These are phyloP conservation scores for Dermolepida albohirtum DNA, from an alignment of 2,888 invertebrate species.

Conservation along the genomic window DNA sequence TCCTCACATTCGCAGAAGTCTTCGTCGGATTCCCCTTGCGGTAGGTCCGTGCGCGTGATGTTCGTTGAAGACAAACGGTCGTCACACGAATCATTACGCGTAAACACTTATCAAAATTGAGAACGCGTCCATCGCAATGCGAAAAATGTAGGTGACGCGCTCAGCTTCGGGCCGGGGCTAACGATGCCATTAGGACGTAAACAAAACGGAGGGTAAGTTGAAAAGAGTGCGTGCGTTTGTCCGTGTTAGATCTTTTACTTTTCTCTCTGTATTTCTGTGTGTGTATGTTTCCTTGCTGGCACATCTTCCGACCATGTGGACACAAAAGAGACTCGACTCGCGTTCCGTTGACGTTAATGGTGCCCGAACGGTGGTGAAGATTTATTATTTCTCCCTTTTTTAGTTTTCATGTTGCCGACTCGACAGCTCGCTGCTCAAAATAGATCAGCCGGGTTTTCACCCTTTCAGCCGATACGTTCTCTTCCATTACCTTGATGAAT, in stretches of 20 bases:
- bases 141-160: constrained; percentile 18
- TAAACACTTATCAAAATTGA: not conserved
- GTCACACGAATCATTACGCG: not conserved
- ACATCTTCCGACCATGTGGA: constrained; percentile 7
- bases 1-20: constrained; percentile 37
- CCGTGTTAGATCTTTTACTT: not conserved
- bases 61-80: constrained; percentile 4
- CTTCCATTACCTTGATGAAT: not conserved
- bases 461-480: not conserved
- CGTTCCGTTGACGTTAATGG: not conserved
- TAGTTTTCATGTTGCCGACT: not conserved
- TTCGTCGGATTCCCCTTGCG: constrained; percentile 39
- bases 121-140: constrained; percentile 15
- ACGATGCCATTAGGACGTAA: constrained; percentile 37
- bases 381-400: constrained; percentile 14
- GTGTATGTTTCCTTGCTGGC: not conserved
- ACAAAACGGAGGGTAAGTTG: constrained; percentile 33
- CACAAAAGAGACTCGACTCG: not conserved
- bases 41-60: constrained; percentile 40
- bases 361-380: not conserved
- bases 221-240: not conserved
- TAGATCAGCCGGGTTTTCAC: constrained; percentile 34
- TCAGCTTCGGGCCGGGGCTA: not conserved
- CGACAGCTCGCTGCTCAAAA: constrained; percentile 29
- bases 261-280: too few relatives aligned